phyloP scores from a whole-genome alignment of 2,888 invertebrate genomes.

The Corbicula japonica region DNA sequence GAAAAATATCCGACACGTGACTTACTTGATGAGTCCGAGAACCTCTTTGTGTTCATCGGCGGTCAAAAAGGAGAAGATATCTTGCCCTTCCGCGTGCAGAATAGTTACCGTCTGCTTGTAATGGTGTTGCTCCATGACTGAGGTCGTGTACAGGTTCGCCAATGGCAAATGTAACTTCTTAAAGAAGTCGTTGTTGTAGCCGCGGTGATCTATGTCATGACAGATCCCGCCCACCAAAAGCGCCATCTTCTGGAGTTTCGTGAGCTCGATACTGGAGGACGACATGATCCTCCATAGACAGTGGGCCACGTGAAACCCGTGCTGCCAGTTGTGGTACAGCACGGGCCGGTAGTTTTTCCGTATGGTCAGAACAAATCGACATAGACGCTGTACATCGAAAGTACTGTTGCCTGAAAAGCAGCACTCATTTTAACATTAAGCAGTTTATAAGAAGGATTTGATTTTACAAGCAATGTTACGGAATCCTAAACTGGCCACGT shows the following conservation, averaged over 20 bases:
- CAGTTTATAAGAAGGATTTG: no score
- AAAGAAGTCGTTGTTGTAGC: slow-evolving; percentile 80
- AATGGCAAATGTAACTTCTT: slow-evolving; percentile 76
- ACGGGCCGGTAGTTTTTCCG: slow-evolving; percentile 79
- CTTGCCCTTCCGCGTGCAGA: slow-evolving; percentile 74
- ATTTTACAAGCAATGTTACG: no score
- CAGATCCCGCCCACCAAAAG: slow-evolving; percentile 75
- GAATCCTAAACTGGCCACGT: no score
- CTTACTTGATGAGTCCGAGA: slow-evolving; percentile 69
- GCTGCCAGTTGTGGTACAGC: slow-evolving; percentile 81
- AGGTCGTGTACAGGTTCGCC: slow-evolving; percentile 78
- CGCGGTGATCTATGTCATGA: slow-evolving; percentile 82
- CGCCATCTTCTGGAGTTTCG: slow-evolving; percentile 70
- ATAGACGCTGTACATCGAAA: slow-evolving; percentile 74
- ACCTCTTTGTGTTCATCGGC: slow-evolving; percentile 70
- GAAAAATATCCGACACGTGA: neutral
- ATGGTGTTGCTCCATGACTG: slow-evolving; percentile 83
- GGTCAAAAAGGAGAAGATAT: slow-evolving; percentile 75
- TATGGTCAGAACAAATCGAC: slow-evolving; percentile 76
- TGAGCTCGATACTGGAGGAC: slow-evolving; percentile 49
- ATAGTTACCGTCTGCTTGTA: slow-evolving; percentile 79
- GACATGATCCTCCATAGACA: slow-evolving; percentile 72
- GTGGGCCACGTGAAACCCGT: slow-evolving; percentile 80
- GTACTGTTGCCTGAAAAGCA: slow-evolving; percentile 26
- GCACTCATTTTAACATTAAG: no score